Evolutionary conservation across 2,888 invertebrate species (phyloP).

Genomic region (Oscheius onirici): DNA sequence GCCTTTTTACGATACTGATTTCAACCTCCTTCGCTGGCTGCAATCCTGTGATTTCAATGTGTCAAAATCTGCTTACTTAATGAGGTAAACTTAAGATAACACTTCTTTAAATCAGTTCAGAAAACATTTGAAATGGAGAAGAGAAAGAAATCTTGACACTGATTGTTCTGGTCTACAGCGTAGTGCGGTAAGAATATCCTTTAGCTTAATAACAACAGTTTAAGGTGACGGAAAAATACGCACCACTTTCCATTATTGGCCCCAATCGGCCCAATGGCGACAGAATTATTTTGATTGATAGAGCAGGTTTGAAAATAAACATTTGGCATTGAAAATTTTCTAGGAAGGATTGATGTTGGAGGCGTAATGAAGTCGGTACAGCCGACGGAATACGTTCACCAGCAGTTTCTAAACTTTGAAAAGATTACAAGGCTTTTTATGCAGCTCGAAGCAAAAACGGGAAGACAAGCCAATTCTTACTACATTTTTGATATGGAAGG

Average conservation of each 20-base stretch:
- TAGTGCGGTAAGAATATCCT: conserved; percentile 25
- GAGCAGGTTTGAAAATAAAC: conserved; percentile 34
- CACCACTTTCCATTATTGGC: conserved; percentile 52
- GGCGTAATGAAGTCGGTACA: conserved; percentile 58
- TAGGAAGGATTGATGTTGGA: conserved; percentile 47
- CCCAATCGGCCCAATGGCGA: conserved; percentile 44
- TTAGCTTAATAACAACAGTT: not conserved
- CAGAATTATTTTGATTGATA: conserved; percentile 52
- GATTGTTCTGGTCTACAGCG: conserved; percentile 36
- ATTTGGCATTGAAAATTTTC: not conserved
- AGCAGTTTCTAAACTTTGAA: conserved; percentile 52
- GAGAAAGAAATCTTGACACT: conserved; percentile 43
- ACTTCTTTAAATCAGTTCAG: conserved; percentile 29
- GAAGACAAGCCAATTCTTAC: conserved; percentile 49
- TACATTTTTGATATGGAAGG: conserved; percentile 60
- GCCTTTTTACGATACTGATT: conserved; percentile 53
- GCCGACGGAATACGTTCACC: conserved; percentile 59
- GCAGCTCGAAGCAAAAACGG: conserved; percentile 75
- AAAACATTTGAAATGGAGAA: conserved; percentile 56
- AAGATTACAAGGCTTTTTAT: conserved; percentile 43
- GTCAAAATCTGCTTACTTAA: conserved; percentile 44
- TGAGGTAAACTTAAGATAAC: conserved; percentile 28
- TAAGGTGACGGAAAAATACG: conserved; percentile 41
- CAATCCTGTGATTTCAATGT: conserved; percentile 49
- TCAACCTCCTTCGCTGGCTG: conserved; percentile 58